Percentiles rank a stretch among this genome's conserved stretches.
phyloP scores from a whole-genome alignment of 2,797 vertebrate genomes.

The Galaxias olidus region DNA sequence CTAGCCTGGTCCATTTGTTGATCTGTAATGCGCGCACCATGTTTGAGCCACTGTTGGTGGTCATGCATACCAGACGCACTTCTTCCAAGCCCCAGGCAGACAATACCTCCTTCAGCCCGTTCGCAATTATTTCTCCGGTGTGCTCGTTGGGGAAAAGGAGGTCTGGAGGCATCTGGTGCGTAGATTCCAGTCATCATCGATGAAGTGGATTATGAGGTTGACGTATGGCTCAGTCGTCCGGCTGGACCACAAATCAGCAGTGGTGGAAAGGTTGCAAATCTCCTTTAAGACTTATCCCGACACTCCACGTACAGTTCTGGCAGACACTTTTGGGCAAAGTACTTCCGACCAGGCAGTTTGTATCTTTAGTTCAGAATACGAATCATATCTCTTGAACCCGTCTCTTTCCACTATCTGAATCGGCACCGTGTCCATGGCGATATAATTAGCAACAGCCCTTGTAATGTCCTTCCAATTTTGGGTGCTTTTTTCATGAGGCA shows the following conservation, averaged over 20 bases:
- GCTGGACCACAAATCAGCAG: slow-evolving; percentile 8
- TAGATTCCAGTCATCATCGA: slow-evolving; percentile 5
- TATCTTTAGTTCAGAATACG: too few species aligned
- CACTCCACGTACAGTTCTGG: slow-evolving; percentile 5
- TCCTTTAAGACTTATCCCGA: slow-evolving; percentile 1
- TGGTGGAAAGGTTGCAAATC: neutral
- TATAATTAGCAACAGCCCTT: too few species aligned
- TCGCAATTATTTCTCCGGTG: slow-evolving; percentile 6
- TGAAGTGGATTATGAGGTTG: slow-evolving; percentile 13
- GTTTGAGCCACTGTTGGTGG: neutral
- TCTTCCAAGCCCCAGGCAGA: slow-evolving; percentile 1
- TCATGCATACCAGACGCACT: neutral
- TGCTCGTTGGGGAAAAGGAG: slow-evolving; percentile 4
- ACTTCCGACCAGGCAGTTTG: too few species aligned
- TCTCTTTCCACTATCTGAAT: too few species aligned
- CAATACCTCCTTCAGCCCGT: slow-evolving; percentile 4
- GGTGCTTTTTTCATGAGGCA: too few species aligned
- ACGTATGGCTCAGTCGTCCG: slow-evolving; percentile 10
- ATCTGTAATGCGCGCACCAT: neutral
- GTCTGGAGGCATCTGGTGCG: slow-evolving; percentile 7
- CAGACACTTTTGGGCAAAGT: neutral
- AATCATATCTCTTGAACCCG: too few species aligned
- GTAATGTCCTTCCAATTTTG: too few species aligned
- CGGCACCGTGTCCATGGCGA: too few species aligned
- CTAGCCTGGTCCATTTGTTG: neutral